These are phyloP conservation scores for Malachius bipustulatus DNA, from an alignment of 2,888 invertebrate species.

Conservation along the genomic window DNA sequence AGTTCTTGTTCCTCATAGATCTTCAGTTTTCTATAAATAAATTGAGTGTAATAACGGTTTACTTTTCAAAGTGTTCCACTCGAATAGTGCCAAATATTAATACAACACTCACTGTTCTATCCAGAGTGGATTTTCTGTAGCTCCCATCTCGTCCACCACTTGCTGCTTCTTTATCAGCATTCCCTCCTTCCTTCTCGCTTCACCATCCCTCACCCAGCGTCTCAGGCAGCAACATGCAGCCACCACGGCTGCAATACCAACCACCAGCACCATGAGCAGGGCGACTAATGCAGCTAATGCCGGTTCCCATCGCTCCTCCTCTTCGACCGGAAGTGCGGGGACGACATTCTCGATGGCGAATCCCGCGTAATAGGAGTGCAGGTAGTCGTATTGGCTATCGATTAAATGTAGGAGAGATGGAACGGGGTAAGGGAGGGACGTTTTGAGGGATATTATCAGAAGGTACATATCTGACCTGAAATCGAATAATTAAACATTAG, in stretches of 20 bases:
- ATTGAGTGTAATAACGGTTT: no score
- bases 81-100: not conserved
- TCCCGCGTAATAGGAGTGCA: constrained; percentile 65
- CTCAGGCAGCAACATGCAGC: constrained; percentile 81
- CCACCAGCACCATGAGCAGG: constrained; percentile 69
- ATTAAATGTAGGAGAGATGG: constrained; percentile 68
- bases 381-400: constrained; percentile 74
- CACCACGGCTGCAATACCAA: constrained; percentile 75
- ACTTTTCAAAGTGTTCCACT: no score
- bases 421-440: constrained; percentile 64
- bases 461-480: constrained; percentile 76
- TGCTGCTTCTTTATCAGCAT: constrained; percentile 69
- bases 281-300: constrained; percentile 79
- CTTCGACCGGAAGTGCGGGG: constrained; percentile 52
- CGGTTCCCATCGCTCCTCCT: constrained; percentile 71
- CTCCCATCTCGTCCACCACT: constrained; percentile 76
- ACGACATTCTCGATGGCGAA: constrained; percentile 65
- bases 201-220: constrained; percentile 74
- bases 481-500: no score
- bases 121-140: constrained; percentile 88
- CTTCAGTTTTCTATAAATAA: constrained; percentile 55
- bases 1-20: constrained; percentile 86
- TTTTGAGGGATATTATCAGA: constrained; percentile 63
- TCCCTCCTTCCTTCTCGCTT: constrained; percentile 72
- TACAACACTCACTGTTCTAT: constrained; percentile 62